These are phyloP conservation scores for Neodontobutis hainanensis DNA, from an alignment of 2,113 vertebrate species.

Conservation along the genomic window DNA sequence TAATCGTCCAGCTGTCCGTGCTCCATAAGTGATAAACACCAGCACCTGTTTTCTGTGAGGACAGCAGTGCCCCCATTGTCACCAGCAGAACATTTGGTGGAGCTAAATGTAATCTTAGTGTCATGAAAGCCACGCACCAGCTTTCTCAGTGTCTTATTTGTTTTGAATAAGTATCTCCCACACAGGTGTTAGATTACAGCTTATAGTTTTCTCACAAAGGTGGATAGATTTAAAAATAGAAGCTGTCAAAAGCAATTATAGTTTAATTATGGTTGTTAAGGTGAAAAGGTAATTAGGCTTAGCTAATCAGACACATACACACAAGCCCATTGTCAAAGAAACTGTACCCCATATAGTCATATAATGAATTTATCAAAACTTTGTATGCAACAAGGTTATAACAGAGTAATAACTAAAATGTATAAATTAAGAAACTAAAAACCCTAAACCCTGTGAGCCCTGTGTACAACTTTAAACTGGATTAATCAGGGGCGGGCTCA, in stretches of 20 bases:
- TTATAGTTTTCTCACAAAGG: conserved; percentile 1
- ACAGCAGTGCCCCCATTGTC: conserved; percentile 14
- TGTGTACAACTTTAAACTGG: no score
- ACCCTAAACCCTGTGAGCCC: no score
- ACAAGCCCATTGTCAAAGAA: background rate
- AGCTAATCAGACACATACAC: conserved; percentile 20
- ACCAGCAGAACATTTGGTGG: conserved; percentile 21
- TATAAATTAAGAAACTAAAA: no score
- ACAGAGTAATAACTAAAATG: no score
- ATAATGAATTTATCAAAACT: no score
- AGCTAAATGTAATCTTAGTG: conserved; percentile 1
- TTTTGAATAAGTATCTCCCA: background rate
- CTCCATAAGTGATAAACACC: conserved; percentile 38
- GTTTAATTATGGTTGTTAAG: conserved; percentile 47
- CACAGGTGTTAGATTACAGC: background rate
- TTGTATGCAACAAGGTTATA: no score
- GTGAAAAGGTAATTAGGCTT: conserved; percentile 27
- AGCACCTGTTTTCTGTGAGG: conserved; percentile 59
- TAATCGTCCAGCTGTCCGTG: conserved; percentile 54
- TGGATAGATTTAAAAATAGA: conserved; percentile 22
- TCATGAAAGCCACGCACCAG: background rate
- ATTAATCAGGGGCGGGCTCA: no score
- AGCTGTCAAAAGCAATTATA: conserved; percentile 36
- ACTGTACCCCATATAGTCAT: no score
- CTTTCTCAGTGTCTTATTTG: background rate